Conservation (phyloP, 1,140 invertebrate species). For the Ruditapes philippinarum region DNA sequence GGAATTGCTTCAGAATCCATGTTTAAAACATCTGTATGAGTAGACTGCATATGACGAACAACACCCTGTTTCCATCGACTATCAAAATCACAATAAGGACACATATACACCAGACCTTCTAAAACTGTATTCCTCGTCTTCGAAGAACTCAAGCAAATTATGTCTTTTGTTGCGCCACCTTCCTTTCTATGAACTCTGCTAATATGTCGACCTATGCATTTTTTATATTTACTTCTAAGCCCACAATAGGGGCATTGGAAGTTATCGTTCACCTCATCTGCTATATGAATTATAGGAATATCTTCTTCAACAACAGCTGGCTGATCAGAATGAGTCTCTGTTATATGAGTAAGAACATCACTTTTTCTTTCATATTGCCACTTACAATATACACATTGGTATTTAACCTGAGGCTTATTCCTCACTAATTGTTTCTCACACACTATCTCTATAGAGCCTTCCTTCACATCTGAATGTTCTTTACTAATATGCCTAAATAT, state of each 20-base stretch:
- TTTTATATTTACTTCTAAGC: conserved; percentile 17
- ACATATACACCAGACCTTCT: not conserved
- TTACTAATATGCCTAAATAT: not conserved
- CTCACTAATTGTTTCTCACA: not conserved
- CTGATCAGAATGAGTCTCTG: not conserved
- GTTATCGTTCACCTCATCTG: not conserved
- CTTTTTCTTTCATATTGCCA: conserved; percentile 6
- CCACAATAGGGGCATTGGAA: conserved; percentile 53
- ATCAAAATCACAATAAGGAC: conserved; percentile 13
- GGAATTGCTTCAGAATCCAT: not conserved
- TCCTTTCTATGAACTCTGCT: not conserved
- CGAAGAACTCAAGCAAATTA: not conserved
- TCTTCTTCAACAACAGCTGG: not conserved
- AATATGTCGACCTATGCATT: conserved; percentile 18
- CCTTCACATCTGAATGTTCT: not conserved
- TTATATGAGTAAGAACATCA: not conserved
- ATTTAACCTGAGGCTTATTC: not conserved
- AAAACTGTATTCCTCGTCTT: not conserved
- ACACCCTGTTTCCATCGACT: conserved; percentile 9
- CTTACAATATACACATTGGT: conserved; percentile 26
- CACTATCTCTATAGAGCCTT: not conserved
- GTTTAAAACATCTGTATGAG: conserved; percentile 18
- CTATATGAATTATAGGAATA: not conserved
- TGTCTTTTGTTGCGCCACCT: not conserved
- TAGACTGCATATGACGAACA: not conserved